These are phyloP conservation scores for Sus cebifrons DNA, from an alignment of 2,797 vertebrate species.

Conservation along the genomic window DNA sequence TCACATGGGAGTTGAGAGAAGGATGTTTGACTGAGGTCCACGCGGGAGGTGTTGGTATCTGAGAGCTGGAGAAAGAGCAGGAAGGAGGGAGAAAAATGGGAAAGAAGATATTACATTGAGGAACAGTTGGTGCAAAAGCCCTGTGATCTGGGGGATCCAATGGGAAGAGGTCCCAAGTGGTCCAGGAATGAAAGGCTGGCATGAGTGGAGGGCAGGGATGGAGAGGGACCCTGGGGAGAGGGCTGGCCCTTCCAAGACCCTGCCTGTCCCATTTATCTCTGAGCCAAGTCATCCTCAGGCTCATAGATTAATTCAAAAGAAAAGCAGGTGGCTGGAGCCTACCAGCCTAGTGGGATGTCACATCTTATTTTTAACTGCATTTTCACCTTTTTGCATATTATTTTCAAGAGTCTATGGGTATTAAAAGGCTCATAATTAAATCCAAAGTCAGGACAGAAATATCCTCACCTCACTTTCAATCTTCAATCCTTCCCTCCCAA, in stretches of 20 bases:
- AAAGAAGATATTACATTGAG: neutral
- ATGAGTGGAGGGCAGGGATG: neutral
- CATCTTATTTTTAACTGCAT: neutral
- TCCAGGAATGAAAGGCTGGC: neutral
- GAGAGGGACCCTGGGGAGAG: neutral
- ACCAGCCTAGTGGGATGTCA: neutral
- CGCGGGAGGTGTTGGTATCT: neutral
- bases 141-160: accelerated
- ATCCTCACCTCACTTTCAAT: neutral
- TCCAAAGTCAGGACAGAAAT: neutral
- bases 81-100: neutral
- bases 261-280: too few relatives aligned
- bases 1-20: accelerated
- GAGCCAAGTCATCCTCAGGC: neutral
- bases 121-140: neutral
- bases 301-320: neutral
- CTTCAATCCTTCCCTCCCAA: neutral
- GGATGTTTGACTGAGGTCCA: neutral
- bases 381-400: neutral
- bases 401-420: neutral
- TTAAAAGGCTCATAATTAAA: neutral
- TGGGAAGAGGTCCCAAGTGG: neutral
- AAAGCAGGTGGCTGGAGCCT: neutral
- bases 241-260: neutral
- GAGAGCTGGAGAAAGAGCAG: neutral